Conservation (phyloP, 1,140 invertebrate species). For the Temnothorax nylanderi region DNA sequence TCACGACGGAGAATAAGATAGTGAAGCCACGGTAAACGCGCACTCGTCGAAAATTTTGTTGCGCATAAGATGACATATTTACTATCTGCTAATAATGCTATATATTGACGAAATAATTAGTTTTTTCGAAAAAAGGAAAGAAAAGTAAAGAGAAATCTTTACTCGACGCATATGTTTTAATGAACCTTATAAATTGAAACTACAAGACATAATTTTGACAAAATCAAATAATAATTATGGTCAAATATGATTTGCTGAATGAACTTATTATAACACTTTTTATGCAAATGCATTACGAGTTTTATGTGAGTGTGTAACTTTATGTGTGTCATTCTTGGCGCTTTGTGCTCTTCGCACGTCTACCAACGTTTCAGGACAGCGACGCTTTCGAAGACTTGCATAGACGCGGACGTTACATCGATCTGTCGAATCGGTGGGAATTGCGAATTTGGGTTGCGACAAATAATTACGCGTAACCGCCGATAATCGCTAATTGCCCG, state of each 20-base stretch:
- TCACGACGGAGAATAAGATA: not conserved
- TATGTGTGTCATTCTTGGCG: not conserved
- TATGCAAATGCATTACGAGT: not conserved
- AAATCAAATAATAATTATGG: not conserved
- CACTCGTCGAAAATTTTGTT: not conserved
- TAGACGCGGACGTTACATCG: not conserved
- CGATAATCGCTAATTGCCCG: constrained; percentile 72
- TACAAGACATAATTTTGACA: not conserved
- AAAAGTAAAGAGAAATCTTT: not conserved
- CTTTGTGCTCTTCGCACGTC: not conserved
- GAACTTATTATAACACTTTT: not conserved
- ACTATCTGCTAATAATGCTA: not conserved
- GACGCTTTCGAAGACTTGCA: not conserved
- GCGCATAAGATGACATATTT: not conserved
- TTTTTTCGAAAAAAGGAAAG: not conserved
- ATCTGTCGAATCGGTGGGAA: not conserved
- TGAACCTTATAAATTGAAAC: not conserved
- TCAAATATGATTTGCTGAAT: not conserved
- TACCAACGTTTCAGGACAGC: not conserved
- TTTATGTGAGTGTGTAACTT: not conserved
- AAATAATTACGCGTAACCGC: constrained; percentile 68
- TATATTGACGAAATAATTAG: not conserved
- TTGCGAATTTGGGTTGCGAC: constrained; percentile 51
- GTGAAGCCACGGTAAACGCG: not conserved
- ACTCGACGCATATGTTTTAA: not conserved